These are phyloP conservation scores for Karalla daura DNA, from an alignment of 2,797 vertebrate genomes.

Conservation along the genomic window DNA sequence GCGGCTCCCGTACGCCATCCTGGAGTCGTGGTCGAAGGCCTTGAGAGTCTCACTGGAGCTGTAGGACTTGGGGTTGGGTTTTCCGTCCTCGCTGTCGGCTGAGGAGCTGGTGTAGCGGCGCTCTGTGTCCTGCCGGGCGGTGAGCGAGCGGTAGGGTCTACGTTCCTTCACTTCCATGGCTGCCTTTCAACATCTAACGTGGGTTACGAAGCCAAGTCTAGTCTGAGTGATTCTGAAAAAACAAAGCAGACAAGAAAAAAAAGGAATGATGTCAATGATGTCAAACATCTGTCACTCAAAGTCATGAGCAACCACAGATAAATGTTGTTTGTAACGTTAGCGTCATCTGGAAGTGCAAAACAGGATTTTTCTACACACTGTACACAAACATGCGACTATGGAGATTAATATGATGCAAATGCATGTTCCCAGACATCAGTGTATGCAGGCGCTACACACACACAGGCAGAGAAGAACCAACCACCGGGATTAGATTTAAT, in stretches of 20 bases:
- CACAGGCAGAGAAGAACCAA: constrained; percentile 34
- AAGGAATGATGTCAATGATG: too few relatives aligned
- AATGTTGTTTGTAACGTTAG: not conserved
- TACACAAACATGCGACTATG: constrained; percentile 2
- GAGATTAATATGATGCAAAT: constrained; percentile 59
- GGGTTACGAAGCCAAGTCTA: constrained; percentile 61
- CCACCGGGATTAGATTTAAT: constrained; percentile 76
- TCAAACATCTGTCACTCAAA: too few relatives aligned
- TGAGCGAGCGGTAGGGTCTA: constrained; percentile 96
- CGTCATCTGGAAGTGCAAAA: not conserved
- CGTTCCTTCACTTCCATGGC: constrained; percentile 99
- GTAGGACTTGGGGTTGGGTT: constrained; percentile 94
- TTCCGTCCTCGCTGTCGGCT: constrained; percentile 94
- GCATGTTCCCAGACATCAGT: constrained; percentile 35
- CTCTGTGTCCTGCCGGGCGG: constrained; percentile 91
- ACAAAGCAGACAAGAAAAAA: not conserved
- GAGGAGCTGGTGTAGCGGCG: constrained; percentile 97
- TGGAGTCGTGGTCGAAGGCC: constrained; percentile 96
- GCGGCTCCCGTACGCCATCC: constrained; percentile 89
- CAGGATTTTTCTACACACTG: not conserved
- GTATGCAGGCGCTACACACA: constrained; percentile 56
- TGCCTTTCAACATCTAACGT: constrained; percentile 86
- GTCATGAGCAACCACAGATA: too few relatives aligned
- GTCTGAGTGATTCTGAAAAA: constrained; percentile 72
- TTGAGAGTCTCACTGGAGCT: constrained; percentile 99